Base-by-base conservation (phyloP, 2,113 vertebrate genomes). In the Atlantisia rogersi region DNA sequence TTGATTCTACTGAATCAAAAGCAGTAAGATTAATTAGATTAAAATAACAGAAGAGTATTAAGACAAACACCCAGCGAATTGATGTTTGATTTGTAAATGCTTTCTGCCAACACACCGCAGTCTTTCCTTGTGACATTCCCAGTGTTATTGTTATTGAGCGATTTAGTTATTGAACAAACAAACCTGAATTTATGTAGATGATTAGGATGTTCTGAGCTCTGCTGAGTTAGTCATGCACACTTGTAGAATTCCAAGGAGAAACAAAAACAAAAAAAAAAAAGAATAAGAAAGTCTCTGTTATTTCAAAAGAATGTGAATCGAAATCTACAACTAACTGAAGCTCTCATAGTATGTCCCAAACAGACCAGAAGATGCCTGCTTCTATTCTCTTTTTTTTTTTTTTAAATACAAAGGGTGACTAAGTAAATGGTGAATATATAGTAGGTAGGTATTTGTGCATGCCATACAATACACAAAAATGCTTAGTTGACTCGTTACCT, bases 91-190 rank as follows among this genome's bases (percentile, higher is more conserved):
- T 97, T 94, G 53, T 95, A 96, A 92, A 31, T 59, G 29, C 75
- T 96, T 87, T 84, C 55, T 88, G 46, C 39, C 82, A 96, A 82
- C 15, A 82, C 69, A 76, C 48, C 92, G 29, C 60, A 64, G 15
- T 74, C 42, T 87, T 96, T 96, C 82, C 60, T 82, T 88, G 71
- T 69, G 89, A 95, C 74, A 91, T 96, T 94, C 87, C 73, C 39
- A 40, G 48, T 86, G 59, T 88, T 96, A 94, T 52, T 89, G 67
- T 65, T 81, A 69, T 37, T 93, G 64, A 94, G 63, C 91, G 81
- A 95, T 93, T 93, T 37, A 97, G 60, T 96, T 96, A 97, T 26
- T 67, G 90, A 92, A 92, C n/a, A 97, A 94, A 24, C 11, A 94
- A 81, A 37, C 62, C 52, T 92, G 90, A 94, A 95, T 97, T 71